phyloP scores from a whole-genome alignment of 2,113 vertebrate species.

The Rhinopomastus cyanomelas region DNA sequence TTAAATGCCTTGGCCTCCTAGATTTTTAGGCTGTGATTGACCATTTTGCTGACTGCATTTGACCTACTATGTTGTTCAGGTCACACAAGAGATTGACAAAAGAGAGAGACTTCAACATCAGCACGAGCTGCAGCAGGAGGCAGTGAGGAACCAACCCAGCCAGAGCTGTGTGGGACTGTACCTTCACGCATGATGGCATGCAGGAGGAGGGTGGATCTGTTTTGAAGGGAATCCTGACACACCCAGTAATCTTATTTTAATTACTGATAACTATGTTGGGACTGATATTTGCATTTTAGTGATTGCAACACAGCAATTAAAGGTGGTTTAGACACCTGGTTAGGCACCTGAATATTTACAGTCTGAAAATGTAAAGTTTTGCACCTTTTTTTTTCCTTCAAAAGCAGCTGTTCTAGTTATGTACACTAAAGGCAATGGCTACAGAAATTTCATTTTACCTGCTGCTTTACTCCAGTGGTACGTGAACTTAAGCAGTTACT shows the following conservation, averaged over 20 bases:
- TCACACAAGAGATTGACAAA: neutral
- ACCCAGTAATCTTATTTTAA: neutral
- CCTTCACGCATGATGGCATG: accelerated
- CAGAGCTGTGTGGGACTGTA: neutral
- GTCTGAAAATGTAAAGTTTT: neutral
- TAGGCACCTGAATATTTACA: neutral
- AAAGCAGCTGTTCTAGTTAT: neutral
- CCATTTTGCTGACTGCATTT: accelerated
- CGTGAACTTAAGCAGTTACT: neutral
- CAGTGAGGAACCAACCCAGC: neutral
- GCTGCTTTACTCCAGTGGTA: neutral
- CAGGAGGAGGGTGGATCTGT: neutral
- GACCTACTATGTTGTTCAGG: neutral
- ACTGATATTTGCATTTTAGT: neutral
- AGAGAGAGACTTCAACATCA: neutral
- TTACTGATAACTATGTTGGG: neutral
- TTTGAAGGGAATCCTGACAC: neutral
- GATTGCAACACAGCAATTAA: neutral
- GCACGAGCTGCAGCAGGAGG: accelerated
- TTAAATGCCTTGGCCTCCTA: neutral
- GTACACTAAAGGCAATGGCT: neutral
- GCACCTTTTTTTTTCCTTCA: neutral
- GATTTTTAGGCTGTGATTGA: neutral
- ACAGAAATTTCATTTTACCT: neutral
- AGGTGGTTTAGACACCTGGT: neutral